Conservation (phyloP, 2,797 vertebrate genomes). For the Pogoniulus pusillus region DNA sequence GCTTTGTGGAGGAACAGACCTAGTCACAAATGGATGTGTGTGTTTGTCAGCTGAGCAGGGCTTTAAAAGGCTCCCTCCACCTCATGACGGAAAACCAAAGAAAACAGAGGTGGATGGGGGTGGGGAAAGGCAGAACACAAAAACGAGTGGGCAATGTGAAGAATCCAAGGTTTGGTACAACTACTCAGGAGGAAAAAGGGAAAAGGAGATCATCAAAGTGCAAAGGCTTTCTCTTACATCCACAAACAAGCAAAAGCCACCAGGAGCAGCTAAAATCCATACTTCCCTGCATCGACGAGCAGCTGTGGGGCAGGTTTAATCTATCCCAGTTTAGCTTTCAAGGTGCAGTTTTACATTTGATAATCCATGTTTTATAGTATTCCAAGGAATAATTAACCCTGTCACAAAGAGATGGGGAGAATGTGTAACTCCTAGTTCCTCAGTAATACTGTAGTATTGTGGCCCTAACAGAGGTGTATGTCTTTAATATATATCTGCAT, state of each 20-base stretch:
- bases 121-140: background rate
- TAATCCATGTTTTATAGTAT: background rate
- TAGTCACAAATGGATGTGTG: background rate
- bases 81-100: background rate
- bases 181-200: background rate
- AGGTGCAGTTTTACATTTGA: background rate
- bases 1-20: background rate
- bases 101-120: background rate
- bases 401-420: background rate
- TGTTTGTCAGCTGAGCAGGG: background rate
- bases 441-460: background rate
- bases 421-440: background rate
- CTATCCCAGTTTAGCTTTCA: background rate
- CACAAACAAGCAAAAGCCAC: background rate
- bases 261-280: background rate
- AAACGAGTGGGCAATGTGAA: background rate
- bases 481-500: background rate
- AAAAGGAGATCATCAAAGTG: background rate
- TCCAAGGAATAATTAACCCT: background rate
- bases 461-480: background rate
- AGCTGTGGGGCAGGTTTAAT: background rate
- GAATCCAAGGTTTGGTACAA: background rate
- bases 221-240: accelerated
- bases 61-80: background rate
- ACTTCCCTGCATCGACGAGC: background rate